phyloP scores from a whole-genome alignment of 2,888 invertebrate species.

The Glomeris marginata region DNA sequence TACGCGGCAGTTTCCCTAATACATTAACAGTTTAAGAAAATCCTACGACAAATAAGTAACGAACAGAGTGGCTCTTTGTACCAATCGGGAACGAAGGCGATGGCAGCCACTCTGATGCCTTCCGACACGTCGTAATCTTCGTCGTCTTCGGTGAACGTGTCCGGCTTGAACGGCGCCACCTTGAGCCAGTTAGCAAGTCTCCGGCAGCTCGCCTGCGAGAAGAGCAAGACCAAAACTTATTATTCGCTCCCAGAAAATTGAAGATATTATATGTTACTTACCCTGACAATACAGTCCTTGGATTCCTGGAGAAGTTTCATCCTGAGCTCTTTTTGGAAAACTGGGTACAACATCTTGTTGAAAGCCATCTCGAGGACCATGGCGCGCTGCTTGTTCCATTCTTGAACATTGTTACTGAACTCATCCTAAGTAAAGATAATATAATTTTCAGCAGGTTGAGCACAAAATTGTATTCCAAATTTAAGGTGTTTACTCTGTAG shows the following conservation, averaged over 20 bases:
- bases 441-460: not conserved
- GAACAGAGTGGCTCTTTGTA: slow-evolving; percentile 35
- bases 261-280: slow-evolving; percentile 17
- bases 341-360: slow-evolving; percentile 73
- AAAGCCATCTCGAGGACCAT: slow-evolving; percentile 80
- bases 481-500: slow-evolving; percentile 43
- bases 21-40: slow-evolving; percentile 13
- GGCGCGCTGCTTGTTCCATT: slow-evolving; percentile 83
- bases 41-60: not conserved
- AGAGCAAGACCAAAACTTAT: not conserved
- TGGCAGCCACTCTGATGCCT: slow-evolving; percentile 69
- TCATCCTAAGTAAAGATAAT: slow-evolving; percentile 49
- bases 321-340: slow-evolving; percentile 70
- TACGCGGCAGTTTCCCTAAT: slow-evolving; percentile 55
- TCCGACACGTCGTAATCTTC: slow-evolving; percentile 76
- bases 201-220: slow-evolving; percentile 52
- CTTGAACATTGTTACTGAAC: slow-evolving; percentile 81
- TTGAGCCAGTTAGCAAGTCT: slow-evolving; percentile 83
- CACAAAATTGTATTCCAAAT: not conserved
- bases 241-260: not conserved
- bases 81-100: slow-evolving; percentile 75
- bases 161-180: slow-evolving; percentile 63
- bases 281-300: slow-evolving; percentile 57
- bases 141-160: slow-evolving; percentile 26
- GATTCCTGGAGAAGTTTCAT: slow-evolving; percentile 66